Percentiles rank a stretch among this genome's conserved stretches.
Evolutionary conservation across 2,888 invertebrate species (phyloP).

Genomic region (Augochlorella aurata): DNA sequence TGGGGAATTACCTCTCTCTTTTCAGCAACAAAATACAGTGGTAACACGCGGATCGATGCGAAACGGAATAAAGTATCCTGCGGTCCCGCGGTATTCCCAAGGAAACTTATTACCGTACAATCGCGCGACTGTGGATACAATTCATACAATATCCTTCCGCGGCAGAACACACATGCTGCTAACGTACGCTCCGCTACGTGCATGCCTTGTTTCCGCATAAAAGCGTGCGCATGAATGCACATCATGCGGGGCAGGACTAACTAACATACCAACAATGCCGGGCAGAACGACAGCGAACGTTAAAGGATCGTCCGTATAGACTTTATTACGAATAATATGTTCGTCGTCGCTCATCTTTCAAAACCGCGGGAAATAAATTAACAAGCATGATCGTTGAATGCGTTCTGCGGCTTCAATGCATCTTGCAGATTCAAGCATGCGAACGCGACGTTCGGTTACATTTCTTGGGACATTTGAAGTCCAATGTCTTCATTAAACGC

Average conservation of each 20-base stretch:
- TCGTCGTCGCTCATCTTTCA: not conserved
- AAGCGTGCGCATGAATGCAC: slow-evolving; percentile 28
- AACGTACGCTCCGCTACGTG: slow-evolving; percentile 10
- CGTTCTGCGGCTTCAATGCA: not conserved
- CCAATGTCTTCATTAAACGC: not conserved
- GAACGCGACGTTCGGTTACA: not conserved
- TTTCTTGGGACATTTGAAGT: not conserved
- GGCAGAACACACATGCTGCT: slow-evolving; percentile 25
- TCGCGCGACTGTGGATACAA: slow-evolving; percentile 57
- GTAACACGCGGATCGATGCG: slow-evolving; percentile 59
- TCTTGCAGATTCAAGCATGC: not conserved
- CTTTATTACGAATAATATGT: slow-evolving; percentile 1
- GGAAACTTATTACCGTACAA: slow-evolving; percentile 75
- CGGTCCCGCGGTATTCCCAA: slow-evolving; percentile 70
- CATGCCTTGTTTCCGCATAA: slow-evolving; percentile 23
- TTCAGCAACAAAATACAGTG: slow-evolving; percentile 37
- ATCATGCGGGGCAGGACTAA: slow-evolving; percentile 32
- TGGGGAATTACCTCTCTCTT: slow-evolving; percentile 53
- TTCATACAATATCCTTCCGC: slow-evolving; percentile 50
- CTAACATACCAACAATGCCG: slow-evolving; percentile 44
- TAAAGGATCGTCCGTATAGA: slow-evolving; percentile 3
- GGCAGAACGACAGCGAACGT: slow-evolving; percentile 18
- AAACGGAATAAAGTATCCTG: slow-evolving; percentile 71
- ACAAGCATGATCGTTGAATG: not conserved
- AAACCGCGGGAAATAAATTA: not conserved